Evolutionary conservation across 2,888 invertebrate species (phyloP).

Genomic region (Polylopha cassiicola): DNA sequence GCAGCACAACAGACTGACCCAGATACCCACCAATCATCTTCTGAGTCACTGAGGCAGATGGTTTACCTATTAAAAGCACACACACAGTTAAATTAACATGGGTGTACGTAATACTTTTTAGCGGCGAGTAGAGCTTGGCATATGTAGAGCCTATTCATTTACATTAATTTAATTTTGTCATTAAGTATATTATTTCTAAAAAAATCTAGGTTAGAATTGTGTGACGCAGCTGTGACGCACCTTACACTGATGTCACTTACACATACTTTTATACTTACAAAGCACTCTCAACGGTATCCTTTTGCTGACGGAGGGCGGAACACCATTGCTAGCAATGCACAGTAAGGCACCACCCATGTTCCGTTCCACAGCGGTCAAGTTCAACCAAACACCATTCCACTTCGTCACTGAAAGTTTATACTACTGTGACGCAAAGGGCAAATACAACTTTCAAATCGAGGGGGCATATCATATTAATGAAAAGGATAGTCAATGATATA

Average conservation of each 20-base stretch:
- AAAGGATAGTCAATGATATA: too few relatives aligned
- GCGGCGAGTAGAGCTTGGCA: too few relatives aligned
- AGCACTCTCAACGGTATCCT: constrained; percentile 67
- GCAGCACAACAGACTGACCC: constrained; percentile 79
- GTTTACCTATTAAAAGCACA: constrained; percentile 77
- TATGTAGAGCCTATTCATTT: too few relatives aligned
- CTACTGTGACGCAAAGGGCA: background rate
- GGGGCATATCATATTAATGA: too few relatives aligned
- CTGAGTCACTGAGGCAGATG: constrained; percentile 81
- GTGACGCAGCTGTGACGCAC: too few relatives aligned
- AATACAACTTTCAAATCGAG: background rate
- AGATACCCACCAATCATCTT: constrained; percentile 82
- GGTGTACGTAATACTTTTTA: too few relatives aligned
- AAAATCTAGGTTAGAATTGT: background rate
- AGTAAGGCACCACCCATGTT: constrained; percentile 79
- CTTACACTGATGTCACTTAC: too few relatives aligned
- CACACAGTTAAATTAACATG: too few relatives aligned
- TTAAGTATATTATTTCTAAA: too few relatives aligned
- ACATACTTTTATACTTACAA: constrained; percentile 63
- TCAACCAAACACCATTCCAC: constrained; percentile 73
- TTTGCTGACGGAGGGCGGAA: constrained; percentile 66
- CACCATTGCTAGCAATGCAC: constrained; percentile 80
- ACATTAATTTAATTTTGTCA: background rate
- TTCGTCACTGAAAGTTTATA: constrained; percentile 56
- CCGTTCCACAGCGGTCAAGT: constrained; percentile 72